Conservation (phyloP, 2,113 vertebrate species). For the Colius striatus region DNA sequence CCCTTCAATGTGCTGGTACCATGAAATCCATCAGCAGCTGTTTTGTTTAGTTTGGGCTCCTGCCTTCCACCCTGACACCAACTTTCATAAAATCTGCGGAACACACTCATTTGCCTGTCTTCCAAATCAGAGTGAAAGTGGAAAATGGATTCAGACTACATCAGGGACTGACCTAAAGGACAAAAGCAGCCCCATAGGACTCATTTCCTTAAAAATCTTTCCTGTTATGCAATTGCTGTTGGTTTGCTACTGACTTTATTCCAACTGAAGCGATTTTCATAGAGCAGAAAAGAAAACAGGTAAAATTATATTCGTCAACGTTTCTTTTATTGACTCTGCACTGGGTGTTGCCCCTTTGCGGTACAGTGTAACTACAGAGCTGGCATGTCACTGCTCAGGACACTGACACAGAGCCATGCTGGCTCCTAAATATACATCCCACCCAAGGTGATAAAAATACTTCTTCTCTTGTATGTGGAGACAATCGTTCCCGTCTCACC, state of each 20-base stretch:
- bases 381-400: neutral
- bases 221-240: neutral
- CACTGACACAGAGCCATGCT: neutral
- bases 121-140: neutral
- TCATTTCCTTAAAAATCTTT: constrained; percentile 5
- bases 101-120: neutral
- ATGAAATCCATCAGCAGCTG: neutral
- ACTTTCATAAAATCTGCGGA: constrained; percentile 1
- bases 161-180: neutral
- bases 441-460: neutral
- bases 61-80: neutral
- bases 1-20: neutral
- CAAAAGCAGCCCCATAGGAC: neutral
- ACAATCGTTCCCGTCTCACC: neutral
- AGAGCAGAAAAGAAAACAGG: neutral
- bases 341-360: constrained; percentile 36
- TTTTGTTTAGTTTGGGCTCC: neutral
- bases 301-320: constrained; percentile 29
- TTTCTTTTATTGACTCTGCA: constrained; percentile 57
- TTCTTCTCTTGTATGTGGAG: neutral
- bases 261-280: neutral
- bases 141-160: neutral
- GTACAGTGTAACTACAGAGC: neutral
- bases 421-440: neutral
- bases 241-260: neutral